Conservation (phyloP, 30 jellyfish, hydroid and myxozoan species). For the Cassiopea andromeda region DNA sequence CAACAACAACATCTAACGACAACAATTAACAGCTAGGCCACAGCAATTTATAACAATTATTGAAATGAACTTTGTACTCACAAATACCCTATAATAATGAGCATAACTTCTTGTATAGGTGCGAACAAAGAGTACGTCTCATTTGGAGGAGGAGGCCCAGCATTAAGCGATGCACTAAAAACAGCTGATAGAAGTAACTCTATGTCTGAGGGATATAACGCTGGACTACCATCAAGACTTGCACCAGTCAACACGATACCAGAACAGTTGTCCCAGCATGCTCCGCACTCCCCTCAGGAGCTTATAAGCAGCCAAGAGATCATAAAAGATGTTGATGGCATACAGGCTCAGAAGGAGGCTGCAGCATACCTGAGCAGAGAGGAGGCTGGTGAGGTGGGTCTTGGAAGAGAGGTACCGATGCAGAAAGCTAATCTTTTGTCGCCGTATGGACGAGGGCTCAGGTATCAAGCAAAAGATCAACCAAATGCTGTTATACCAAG, state of each 20-base stretch:
- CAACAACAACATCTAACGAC: too few species aligned
- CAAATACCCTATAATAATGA: background rate
- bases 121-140: slow-evolving; percentile 73
- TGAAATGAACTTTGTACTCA: too few species aligned
- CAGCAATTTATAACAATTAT: too few species aligned
- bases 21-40: too few species aligned
- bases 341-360: slow-evolving; percentile 16
- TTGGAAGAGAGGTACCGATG: slow-evolving; percentile 48
- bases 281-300: slow-evolving; percentile 36
- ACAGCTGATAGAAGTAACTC: slow-evolving; percentile 28
- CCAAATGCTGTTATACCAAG: background rate
- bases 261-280: slow-evolving; percentile 24
- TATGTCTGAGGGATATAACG: slow-evolving; percentile 81
- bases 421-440: slow-evolving; percentile 9
- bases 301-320: slow-evolving; percentile 58
- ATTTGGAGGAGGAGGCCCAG: slow-evolving; percentile 84
- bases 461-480: background rate
- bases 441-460: slow-evolving; percentile 55
- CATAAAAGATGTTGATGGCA: slow-evolving; percentile 20
- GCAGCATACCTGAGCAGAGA: slow-evolving; percentile 49
- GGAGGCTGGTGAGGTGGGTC: slow-evolving; percentile 50
- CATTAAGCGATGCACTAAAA: slow-evolving; percentile 46
- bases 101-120: slow-evolving; percentile 14
- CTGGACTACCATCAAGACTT: slow-evolving; percentile 59
- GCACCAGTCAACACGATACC: background rate